A percentile compares a stretch with the other conserved stretches of the same genome.
phyloP scores from a whole-genome alignment of 1,140 invertebrate species.

The Tetramorium alpestre region DNA sequence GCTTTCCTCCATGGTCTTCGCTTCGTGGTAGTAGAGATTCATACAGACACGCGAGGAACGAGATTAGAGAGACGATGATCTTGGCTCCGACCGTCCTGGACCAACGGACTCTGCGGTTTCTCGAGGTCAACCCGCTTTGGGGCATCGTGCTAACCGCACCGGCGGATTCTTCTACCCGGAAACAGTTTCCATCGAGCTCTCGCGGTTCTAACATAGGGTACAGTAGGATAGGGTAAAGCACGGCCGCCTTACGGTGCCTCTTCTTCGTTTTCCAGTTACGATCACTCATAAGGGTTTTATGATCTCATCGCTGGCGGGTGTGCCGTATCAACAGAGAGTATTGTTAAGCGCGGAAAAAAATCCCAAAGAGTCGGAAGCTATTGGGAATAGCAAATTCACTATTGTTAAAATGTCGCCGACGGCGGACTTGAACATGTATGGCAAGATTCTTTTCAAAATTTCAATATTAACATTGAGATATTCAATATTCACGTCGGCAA shows the following conservation, averaged over 20 bases:
- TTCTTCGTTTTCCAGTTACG: slow-evolving; percentile 70
- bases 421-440: slow-evolving; percentile 2
- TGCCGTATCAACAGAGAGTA: slow-evolving; percentile 50
- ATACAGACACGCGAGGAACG: slow-evolving; percentile 49
- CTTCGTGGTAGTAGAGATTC: slow-evolving; percentile 40
- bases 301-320: slow-evolving; percentile 69
- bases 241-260: slow-evolving; percentile 42
- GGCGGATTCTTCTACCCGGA: slow-evolving; percentile 82
- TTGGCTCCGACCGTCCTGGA: slow-evolving; percentile 69
- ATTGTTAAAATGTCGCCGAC: slow-evolving; percentile 21
- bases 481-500: not conserved
- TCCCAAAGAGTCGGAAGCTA: slow-evolving; percentile 25
- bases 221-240: slow-evolving; percentile 53
- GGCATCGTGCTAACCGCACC: slow-evolving; percentile 83
- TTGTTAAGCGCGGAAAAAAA: slow-evolving; percentile 50
- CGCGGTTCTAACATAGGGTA: slow-evolving; percentile 56
- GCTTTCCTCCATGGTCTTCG: slow-evolving; percentile 42
- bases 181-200: slow-evolving; percentile 77
- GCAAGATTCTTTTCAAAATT: not conserved
- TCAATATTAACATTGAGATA: not conserved
- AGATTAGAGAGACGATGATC: slow-evolving; percentile 76
- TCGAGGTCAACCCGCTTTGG: slow-evolving; percentile 84
- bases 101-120: slow-evolving; percentile 71
- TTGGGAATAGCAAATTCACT: slow-evolving; percentile 6
- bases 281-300: slow-evolving; percentile 71